Conservation (phyloP, 1,140 invertebrate genomes). For the Thereuonema tuberculata region DNA sequence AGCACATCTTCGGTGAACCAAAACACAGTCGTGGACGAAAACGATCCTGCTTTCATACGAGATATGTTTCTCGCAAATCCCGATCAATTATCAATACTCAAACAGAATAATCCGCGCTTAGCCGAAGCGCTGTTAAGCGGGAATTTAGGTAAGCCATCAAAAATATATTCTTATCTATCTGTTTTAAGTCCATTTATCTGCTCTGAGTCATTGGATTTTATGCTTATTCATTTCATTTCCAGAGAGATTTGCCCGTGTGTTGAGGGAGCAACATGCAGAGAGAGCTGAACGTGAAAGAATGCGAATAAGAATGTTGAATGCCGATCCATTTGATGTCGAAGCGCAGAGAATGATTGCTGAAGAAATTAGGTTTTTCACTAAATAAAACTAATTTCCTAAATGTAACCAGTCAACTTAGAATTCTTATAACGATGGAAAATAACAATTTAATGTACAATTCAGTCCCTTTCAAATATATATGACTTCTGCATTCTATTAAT, state of each 20-base stretch:
- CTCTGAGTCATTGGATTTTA: too few species aligned
- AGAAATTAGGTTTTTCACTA: slow-evolving; percentile 77
- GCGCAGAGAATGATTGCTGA: slow-evolving; percentile 88
- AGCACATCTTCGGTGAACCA: slow-evolving; percentile 18
- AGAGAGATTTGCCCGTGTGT: slow-evolving; percentile 68
- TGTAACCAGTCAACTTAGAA: too few species aligned
- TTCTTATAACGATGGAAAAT: too few species aligned
- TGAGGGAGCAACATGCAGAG: slow-evolving; percentile 63
- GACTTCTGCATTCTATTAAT: too few species aligned
- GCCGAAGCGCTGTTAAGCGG: slow-evolving; percentile 79
- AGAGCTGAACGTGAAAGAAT: slow-evolving; percentile 64
- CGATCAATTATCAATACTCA: slow-evolving; percentile 73
- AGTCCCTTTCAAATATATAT: too few species aligned
- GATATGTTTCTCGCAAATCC: slow-evolving; percentile 86
- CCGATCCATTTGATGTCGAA: slow-evolving; percentile 89
- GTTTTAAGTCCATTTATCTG: too few species aligned
- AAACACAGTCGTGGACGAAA: slow-evolving; percentile 31
- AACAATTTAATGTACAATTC: too few species aligned
- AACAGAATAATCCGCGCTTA: slow-evolving; percentile 83
- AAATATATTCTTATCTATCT: neutral
- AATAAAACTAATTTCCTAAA: too few species aligned
- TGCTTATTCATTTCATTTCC: too few species aligned
- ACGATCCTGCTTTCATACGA: slow-evolving; percentile 75
- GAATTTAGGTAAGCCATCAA: slow-evolving; percentile 45
- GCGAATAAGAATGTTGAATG: slow-evolving; percentile 70